A percentile compares a stretch with the other conserved stretches of the same genome.
phyloP scores from a whole-genome alignment of 2,113 vertebrate genomes.

The Myodes glareolus region DNA sequence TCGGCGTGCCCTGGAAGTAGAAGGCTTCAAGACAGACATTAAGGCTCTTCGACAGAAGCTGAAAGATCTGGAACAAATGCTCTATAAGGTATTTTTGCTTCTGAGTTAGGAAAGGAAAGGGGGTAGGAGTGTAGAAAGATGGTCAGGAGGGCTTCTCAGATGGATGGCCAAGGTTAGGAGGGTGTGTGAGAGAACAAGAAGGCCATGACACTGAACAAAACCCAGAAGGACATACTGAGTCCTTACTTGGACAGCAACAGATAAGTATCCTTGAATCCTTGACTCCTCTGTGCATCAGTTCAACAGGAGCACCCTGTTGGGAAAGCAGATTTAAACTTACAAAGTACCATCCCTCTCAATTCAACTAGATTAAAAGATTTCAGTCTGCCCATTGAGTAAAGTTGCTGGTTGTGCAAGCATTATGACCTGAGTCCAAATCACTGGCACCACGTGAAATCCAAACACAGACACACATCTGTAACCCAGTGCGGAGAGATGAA shows the following conservation, averaged over 20 bases:
- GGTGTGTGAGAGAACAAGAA: not conserved
- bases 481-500: not conserved
- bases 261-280: too few relatives aligned
- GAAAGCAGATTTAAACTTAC: not conserved
- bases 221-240: not conserved
- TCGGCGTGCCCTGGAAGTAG: conserved; percentile 93
- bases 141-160: not conserved
- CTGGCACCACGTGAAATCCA: too few relatives aligned
- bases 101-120: not conserved
- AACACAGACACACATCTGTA: not conserved
- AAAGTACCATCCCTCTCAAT: not conserved
- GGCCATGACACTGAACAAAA: not conserved
- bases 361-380: not conserved
- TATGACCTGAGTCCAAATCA: not conserved
- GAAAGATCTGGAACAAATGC: conserved; percentile 93
- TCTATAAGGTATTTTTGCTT: conserved; percentile 90
- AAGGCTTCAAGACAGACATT: conserved; percentile 96
- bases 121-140: not conserved
- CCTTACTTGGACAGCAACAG: not conserved
- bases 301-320: not conserved
- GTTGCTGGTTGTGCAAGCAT: not conserved
- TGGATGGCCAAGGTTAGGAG: not conserved
- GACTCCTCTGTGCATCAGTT: not conserved
- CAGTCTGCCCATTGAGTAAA: not conserved
- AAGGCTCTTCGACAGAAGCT: conserved; percentile 93